These are phyloP conservation scores for Caenorhabditis drosophilae DNA, from an alignment of 2,888 invertebrate genomes.

Conservation along the genomic window DNA sequence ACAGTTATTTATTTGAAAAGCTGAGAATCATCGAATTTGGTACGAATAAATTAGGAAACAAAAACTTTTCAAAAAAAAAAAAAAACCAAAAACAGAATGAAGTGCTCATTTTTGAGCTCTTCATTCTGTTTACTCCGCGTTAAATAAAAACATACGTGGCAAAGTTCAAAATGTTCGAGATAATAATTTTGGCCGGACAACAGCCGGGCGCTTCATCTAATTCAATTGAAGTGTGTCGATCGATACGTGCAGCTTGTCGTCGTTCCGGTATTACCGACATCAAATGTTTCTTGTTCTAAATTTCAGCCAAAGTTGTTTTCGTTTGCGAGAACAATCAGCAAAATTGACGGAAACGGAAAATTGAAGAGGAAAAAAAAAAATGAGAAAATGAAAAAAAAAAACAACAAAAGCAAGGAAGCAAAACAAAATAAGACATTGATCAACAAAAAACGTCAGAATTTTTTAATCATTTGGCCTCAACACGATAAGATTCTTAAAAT, in stretches of 20 bases:
- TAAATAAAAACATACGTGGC: constrained; percentile 60
- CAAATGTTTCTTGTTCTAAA: not conserved
- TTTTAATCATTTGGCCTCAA: not conserved
- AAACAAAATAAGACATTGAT: not conserved
- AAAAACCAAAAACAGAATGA: no score
- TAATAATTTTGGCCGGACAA: constrained; percentile 64
- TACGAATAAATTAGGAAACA: no score
- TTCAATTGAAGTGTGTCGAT: constrained; percentile 47
- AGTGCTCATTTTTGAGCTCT: no score
- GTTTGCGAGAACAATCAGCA: constrained; percentile 6
- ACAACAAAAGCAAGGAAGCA: not conserved
- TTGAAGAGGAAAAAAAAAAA: constrained; percentile 2
- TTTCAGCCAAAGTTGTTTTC: not conserved
- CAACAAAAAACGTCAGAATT: not conserved
- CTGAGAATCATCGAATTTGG: no score
- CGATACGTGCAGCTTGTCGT: constrained; percentile 24
- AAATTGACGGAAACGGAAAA: not conserved
- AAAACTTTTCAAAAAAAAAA: no score
- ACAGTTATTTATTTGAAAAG: no score
- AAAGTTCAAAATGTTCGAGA: constrained; percentile 66
- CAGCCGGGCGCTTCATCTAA: constrained; percentile 60
- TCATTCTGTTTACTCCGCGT: no score
- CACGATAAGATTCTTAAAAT: no score
- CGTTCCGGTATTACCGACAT: constrained; percentile 32
- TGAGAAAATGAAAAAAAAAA: not conserved